Percentiles rank a stretch among this genome's conserved stretches.
phyloP scores from a whole-genome alignment of 2,797 vertebrate species.

The Melanotaenia nigrans region DNA sequence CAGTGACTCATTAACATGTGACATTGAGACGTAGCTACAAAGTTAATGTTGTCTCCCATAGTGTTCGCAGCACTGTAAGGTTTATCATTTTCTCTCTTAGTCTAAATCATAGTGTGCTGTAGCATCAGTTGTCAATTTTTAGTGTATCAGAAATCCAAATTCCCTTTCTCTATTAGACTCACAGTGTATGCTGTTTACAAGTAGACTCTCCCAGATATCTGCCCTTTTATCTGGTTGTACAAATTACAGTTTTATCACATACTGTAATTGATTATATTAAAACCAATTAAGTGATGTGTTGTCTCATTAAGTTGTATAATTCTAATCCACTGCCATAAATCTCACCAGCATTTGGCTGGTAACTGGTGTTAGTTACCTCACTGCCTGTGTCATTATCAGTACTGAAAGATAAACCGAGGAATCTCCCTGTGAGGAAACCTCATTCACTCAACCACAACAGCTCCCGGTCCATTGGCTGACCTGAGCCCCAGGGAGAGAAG shows the following conservation, averaged over 20 bases:
- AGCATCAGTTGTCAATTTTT: constrained; percentile 33
- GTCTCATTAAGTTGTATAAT: constrained; percentile 16
- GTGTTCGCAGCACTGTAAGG: constrained; percentile 17
- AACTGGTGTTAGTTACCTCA: constrained; percentile 23
- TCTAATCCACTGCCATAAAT: constrained; percentile 14
- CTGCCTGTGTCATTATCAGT: constrained; percentile 32
- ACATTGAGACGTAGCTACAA: constrained; percentile 39
- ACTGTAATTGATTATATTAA: constrained; percentile 13
- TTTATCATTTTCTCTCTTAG: constrained; percentile 6
- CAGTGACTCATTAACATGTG: constrained; percentile 44
- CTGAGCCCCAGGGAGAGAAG: constrained; percentile 71
- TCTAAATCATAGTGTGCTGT: constrained; percentile 10
- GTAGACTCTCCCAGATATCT: constrained; percentile 11
- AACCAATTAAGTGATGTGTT: constrained; percentile 16
- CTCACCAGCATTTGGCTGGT: constrained; percentile 26
- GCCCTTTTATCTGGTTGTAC: constrained; percentile 5
- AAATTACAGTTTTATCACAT: constrained; percentile 10
- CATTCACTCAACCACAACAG: constrained; percentile 77
- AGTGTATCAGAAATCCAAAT: constrained; percentile 29
- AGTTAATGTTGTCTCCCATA: constrained; percentile 30
- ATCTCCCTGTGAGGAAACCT: constrained; percentile 72
- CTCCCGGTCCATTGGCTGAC: constrained; percentile 75
- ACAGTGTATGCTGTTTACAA: constrained; percentile 36
- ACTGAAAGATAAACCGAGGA: constrained; percentile 67
- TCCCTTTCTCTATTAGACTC: constrained; percentile 24